Percentiles rank a stretch among this genome's conserved stretches.
Evolutionary conservation across 2,797 vertebrate genomes (phyloP).

Genomic region (Sphaeramia orbicularis): DNA sequence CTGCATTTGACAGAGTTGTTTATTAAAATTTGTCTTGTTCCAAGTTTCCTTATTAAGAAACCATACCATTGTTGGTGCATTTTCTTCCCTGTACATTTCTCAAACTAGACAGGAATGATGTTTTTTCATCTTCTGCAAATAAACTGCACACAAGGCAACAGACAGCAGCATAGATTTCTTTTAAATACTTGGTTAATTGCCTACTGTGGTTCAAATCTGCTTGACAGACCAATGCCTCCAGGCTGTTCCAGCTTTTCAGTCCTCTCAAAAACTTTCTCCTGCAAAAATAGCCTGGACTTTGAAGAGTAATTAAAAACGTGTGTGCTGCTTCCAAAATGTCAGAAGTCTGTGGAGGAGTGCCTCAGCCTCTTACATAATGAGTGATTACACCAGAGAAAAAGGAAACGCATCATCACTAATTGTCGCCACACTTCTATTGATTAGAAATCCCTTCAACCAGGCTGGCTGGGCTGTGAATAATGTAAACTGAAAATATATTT

Average conservation of each 20-base stretch:
- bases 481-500: constrained; percentile 14
- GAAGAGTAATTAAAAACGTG: constrained; percentile 72
- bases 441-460: constrained; percentile 16
- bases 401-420: constrained; percentile 32
- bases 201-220: constrained; percentile 32
- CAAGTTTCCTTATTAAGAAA: neutral
- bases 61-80: neutral
- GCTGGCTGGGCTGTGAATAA: constrained; percentile 11
- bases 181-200: constrained; percentile 38
- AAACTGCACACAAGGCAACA: constrained; percentile 16
- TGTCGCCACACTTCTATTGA: constrained; percentile 34
- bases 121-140: constrained; percentile 6
- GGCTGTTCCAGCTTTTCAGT: constrained; percentile 38
- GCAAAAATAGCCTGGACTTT: constrained; percentile 63
- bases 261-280: constrained; percentile 42
- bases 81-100: constrained; percentile 2
- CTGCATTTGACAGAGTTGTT: too few relatives aligned
- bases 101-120: neutral
- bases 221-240: constrained; percentile 38
- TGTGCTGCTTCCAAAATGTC: constrained; percentile 54
- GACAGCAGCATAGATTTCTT: constrained; percentile 32
- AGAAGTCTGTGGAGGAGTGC: constrained; percentile 20
- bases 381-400: constrained; percentile 29
- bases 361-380: constrained; percentile 24
- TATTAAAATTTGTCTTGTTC: neutral